Percentiles rank a stretch among this genome's conserved stretches.
Evolutionary conservation across 92 coral and sea anemone species (phyloP).

Genomic region (Zoanthus solanderi): DNA sequence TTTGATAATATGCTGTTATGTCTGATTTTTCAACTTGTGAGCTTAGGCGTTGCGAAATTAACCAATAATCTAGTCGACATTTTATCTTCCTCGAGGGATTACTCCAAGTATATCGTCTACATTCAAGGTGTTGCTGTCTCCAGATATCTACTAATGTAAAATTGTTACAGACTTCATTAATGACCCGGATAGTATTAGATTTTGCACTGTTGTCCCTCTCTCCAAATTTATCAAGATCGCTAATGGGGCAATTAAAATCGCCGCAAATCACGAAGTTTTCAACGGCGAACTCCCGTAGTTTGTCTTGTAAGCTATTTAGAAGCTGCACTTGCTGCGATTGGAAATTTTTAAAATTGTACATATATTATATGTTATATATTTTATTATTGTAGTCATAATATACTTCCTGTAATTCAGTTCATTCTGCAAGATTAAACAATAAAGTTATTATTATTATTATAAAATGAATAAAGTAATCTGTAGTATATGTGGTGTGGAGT

Average conservation of each 20-base stretch:
- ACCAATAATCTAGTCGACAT: conserved; percentile 45
- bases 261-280: conserved; percentile 46
- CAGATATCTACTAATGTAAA: conserved; percentile 37
- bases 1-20: conserved; percentile 21
- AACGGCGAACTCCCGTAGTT: conserved; percentile 24
- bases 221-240: conserved; percentile 44
- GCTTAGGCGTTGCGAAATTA: conserved; percentile 36
- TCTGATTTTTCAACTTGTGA: conserved; percentile 24
- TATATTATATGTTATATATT: too few species aligned
- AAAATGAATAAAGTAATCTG: too few species aligned
- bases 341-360: too few species aligned
- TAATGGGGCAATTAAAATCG: conserved; percentile 47
- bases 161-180: conserved; percentile 30
- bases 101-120: neutral
- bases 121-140: conserved; percentile 44
- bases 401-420: too few species aligned
- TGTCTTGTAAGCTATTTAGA: conserved; percentile 7
- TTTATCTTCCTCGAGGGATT: neutral
- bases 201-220: conserved; percentile 29
- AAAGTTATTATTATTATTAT: too few species aligned
- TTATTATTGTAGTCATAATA: too few species aligned
- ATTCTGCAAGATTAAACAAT: too few species aligned
- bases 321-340: conserved; percentile 18
- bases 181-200: neutral
- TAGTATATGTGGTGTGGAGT: too few species aligned